Evolutionary conservation across 2,113 vertebrate species (phyloP).

Genomic region (Tursiops truncatus): DNA sequence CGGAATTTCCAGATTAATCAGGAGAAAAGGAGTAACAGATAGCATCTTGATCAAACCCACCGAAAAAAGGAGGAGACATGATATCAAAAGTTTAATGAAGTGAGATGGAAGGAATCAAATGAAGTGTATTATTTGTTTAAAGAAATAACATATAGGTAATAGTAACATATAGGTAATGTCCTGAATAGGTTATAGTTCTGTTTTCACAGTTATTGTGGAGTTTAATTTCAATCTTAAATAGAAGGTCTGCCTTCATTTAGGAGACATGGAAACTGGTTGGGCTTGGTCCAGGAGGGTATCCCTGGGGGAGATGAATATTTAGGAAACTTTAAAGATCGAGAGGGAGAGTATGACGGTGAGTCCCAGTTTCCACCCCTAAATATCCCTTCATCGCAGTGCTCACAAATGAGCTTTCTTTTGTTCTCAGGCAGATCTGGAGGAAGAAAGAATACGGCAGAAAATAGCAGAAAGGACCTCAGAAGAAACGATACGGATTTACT

Average conservation of each 20-base stretch:
- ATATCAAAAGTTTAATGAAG: not conserved
- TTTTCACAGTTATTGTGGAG: not conserved
- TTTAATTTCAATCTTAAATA: not conserved
- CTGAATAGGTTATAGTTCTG: not conserved
- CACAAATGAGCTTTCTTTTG: constrained; percentile 75
- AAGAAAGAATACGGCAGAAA: constrained; percentile 92
- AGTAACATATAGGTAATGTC: not conserved
- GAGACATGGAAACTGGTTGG: not conserved
- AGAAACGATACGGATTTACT: constrained; percentile 90
- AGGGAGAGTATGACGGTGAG: accelerated
- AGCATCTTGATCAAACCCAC: not conserved
- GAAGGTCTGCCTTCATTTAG: not conserved
- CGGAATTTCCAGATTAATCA: not conserved
- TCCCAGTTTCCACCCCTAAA: not conserved
- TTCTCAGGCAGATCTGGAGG: constrained; percentile 92
- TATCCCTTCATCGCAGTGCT: not conserved
- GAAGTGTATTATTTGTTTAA: not conserved
- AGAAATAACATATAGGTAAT: not conserved
- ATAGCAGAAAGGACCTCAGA: constrained; percentile 88
- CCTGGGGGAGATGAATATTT: not conserved
- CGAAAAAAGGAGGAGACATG: not conserved
- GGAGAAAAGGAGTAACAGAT: not conserved
- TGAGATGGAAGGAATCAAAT: not conserved
- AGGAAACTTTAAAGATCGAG: not conserved
- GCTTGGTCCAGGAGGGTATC: not conserved